These are phyloP conservation scores for Chelonus insularis DNA, from an alignment of 1,140 invertebrate species.

Conservation along the genomic window DNA sequence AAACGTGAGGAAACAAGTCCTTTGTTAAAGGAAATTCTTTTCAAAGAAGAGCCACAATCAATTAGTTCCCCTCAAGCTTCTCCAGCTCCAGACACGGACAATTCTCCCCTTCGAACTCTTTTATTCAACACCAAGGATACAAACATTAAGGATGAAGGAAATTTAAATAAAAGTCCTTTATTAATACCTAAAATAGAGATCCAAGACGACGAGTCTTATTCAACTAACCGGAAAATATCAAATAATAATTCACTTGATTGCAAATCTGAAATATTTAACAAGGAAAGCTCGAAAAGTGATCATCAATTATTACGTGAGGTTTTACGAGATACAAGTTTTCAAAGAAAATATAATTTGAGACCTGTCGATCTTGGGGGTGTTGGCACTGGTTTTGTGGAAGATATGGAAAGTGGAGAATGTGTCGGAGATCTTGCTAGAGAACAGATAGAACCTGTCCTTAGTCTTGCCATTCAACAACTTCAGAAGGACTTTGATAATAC, in stretches of 20 bases:
- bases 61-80: slow-evolving; percentile 35
- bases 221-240: slow-evolving; percentile 20
- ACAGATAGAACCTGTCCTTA: slow-evolving; percentile 81
- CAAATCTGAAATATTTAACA: slow-evolving; percentile 47
- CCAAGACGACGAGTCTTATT: slow-evolving; percentile 15
- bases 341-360: slow-evolving; percentile 77
- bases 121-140: slow-evolving; percentile 39
- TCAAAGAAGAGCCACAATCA: slow-evolving; percentile 50
- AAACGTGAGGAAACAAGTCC: slow-evolving; percentile 51
- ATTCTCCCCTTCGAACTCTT: slow-evolving; percentile 47
- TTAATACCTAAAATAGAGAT: slow-evolving; percentile 29
- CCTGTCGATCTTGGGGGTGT: slow-evolving; percentile 70
- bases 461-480: slow-evolving; percentile 82
- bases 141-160: neutral
- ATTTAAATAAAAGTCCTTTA: neutral
- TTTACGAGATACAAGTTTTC: slow-evolving; percentile 79
- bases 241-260: slow-evolving; percentile 36
- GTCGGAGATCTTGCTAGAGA: slow-evolving; percentile 69
- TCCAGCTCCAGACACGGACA: slow-evolving; percentile 36
- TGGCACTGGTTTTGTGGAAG: slow-evolving; percentile 62
- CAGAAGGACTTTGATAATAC: slow-evolving; percentile 83
- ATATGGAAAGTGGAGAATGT: slow-evolving; percentile 55
- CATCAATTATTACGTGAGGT: slow-evolving; percentile 80
- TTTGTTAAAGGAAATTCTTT: slow-evolving; percentile 51
- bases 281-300: slow-evolving; percentile 57